Evolutionary conservation across 2,113 vertebrate genomes (phyloP), one percentile per base, ranked within the genome.

Genomic region (Tapirus terrestris): DNA sequence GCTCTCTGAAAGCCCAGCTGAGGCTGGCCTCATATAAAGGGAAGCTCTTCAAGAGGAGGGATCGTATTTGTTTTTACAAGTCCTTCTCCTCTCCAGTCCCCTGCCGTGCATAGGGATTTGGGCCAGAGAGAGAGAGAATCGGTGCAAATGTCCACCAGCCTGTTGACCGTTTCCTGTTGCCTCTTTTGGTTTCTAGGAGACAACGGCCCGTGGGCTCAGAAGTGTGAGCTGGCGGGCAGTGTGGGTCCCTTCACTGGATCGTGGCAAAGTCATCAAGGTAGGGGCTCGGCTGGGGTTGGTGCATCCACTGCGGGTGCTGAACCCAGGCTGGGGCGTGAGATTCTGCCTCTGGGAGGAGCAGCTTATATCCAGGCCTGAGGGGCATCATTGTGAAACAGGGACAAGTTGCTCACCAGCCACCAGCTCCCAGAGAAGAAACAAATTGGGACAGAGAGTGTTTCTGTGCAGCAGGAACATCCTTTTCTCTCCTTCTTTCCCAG

Each of bases 201-300:
- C 99, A 99, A 99, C 0, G 99, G 99, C 2, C 99, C 99, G 0
- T 99, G 99, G 99, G 99, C 99, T 51, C 98, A 99, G 99, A 99
- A 99, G 98, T 99, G 99, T 45, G 99, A 99, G 97, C 99, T 99
- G 96, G 99, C 99, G 0, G 99, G 99, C 96, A 99, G 98, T 51
- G 94, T 98, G 11, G 99, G 99, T 11, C 99, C 99, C 0, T 99
- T 99, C 68, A 58, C 93, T 25, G 99, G 99, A 87, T 98, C 81
- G 43, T 99, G 99, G 99, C 99, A 99, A 98, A 98, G 96, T 51
- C 98, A 92, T 90, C 98, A 98, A 99, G 99, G 99, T 99, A 99
- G 82, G 48, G 51, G 43, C 7, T 43, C 29, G 0, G 2, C 61
- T 23, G 36, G 48, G 63, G 31, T 31, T 23, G 68, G 20, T 10